phyloP scores from a whole-genome alignment of 2,113 vertebrate genomes.

The Tenebrosternarchus preto region DNA sequence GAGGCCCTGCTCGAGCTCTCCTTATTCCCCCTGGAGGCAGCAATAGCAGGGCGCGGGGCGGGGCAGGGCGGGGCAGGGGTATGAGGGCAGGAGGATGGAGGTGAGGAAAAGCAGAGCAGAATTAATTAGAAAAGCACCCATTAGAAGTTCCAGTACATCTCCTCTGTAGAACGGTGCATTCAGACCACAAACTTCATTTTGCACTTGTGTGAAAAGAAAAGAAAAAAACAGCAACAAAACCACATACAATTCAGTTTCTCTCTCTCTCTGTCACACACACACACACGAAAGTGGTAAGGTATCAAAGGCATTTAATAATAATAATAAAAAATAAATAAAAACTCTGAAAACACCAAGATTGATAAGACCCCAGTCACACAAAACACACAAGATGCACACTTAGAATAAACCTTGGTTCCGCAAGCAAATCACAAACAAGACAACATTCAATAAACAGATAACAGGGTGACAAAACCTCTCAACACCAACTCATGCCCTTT shows the following conservation, averaged over 20 bases:
- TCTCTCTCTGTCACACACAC: too few relatives aligned
- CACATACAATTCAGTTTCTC: not conserved
- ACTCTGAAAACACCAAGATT: not conserved
- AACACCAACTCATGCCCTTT: slow-evolving; percentile 27
- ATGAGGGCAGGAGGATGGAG: not conserved
- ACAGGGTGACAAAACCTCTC: not conserved
- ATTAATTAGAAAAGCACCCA: not conserved
- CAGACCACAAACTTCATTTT: not conserved
- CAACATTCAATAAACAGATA: slow-evolving; percentile 27
- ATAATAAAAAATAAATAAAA: too few relatives aligned
- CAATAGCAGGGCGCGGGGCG: not conserved
- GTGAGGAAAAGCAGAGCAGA: not conserved
- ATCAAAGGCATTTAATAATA: not conserved
- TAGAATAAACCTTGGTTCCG: not conserved
- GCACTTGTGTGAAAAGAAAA: not conserved
- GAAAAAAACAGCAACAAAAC: not conserved
- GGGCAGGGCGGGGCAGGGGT: slow-evolving; percentile 26
- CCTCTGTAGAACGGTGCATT: not conserved
- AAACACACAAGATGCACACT: slow-evolving; percentile 35
- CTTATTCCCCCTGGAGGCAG: slow-evolving; percentile 81
- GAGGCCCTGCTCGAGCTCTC: slow-evolving; percentile 88
- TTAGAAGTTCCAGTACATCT: not conserved
- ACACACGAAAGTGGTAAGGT: not conserved
- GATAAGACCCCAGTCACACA: not conserved
- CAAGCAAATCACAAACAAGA: slow-evolving; percentile 31